Percentiles rank a stretch among this genome's conserved stretches.
Conservation (phyloP, 2,888 invertebrate species). For the Xylocampa areola region DNA sequence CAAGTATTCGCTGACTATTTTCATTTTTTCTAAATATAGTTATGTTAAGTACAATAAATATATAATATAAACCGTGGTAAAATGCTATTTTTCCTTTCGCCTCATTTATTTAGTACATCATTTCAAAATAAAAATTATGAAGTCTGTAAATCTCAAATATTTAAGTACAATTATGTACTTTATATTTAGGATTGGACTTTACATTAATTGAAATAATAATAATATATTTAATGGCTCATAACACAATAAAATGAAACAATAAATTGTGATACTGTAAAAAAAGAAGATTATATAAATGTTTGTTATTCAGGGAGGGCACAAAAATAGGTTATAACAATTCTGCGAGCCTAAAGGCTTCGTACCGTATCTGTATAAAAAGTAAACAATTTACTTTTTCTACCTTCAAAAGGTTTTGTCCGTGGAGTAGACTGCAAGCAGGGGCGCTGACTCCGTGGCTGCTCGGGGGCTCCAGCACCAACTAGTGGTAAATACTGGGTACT, state of each 20-base stretch:
- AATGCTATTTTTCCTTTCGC: slow-evolving; percentile 43
- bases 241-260: no score
- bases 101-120: slow-evolving; percentile 20
- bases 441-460: no score
- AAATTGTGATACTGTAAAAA: no score
- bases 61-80: slow-evolving; percentile 54
- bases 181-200: slow-evolving; percentile 11
- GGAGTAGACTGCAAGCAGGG: no score
- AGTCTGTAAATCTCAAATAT: slow-evolving; percentile 13
- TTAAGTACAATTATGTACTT: slow-evolving; percentile 37
- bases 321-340: slow-evolving; percentile 12
- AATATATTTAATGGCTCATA: no score
- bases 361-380: no score
- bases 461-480: no score
- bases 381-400: no score
- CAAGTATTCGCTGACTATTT: slow-evolving; percentile 42
- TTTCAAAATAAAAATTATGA: slow-evolving; percentile 10
- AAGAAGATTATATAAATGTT: neutral
- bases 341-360: slow-evolving; percentile 1
- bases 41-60: slow-evolving; percentile 65
- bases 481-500: no score
- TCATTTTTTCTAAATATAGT: slow-evolving; percentile 56
- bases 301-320: slow-evolving; percentile 3
- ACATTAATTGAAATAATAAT: no score
- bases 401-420: slow-evolving; percentile 21